Conservation (phyloP, 37 sponge, comb jelly and placozoan genomes). For the Oopsacas minuta region DNA sequence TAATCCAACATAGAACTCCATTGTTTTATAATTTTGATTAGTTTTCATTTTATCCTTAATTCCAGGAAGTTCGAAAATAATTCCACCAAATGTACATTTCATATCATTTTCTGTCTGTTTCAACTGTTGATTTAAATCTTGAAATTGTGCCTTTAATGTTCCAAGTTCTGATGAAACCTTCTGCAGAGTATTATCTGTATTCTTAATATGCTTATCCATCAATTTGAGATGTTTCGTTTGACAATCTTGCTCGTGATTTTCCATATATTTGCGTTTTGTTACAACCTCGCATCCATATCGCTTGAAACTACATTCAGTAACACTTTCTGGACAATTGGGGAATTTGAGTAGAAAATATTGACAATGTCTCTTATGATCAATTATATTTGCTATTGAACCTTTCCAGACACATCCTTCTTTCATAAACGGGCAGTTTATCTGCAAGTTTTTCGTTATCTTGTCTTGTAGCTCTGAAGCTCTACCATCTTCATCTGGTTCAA, state of each 20-base stretch:
- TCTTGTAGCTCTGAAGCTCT: background rate
- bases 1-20: background rate
- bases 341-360: background rate
- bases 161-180: too few species aligned
- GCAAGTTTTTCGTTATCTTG: background rate
- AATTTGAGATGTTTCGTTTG: background rate
- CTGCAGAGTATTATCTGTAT: background rate
- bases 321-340: background rate
- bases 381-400: background rate
- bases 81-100: background rate
- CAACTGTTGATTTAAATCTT: background rate
- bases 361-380: background rate
- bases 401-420: background rate
- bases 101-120: background rate
- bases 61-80: background rate
- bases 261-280: background rate
- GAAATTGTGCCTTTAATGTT: background rate
- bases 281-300: background rate
- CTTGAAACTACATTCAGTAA: background rate
- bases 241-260: background rate
- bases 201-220: background rate
- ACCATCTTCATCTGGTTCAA: background rate
- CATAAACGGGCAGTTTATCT: background rate
- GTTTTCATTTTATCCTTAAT: background rate
- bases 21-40: background rate